Evolutionary conservation across 2,113 vertebrate genomes (phyloP), one percentile per base, ranked within the genome.

Genomic region (Brachyhypopomus gauderio): DNA sequence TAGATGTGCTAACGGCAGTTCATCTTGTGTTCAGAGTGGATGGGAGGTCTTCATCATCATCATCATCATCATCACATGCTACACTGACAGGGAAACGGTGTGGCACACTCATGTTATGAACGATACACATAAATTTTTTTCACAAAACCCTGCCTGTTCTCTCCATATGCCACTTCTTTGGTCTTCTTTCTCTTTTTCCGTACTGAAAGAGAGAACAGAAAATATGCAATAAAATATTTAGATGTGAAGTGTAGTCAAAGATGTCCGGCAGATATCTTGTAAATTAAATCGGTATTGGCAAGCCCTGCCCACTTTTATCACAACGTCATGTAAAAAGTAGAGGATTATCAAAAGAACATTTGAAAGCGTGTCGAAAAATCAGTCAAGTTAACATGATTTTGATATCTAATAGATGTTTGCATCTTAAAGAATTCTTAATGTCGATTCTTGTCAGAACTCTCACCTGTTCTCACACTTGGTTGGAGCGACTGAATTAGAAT

Each of bases 401-500:
- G 77, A 45, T 71, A 41, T 16, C 27, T n/a, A 60, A 27, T 12
- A 12, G 17, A 36, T n/a, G 64, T 30, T 60, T 41, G 20, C 34
- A n/a, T 41, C 30, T 67, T 78, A 59, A 59, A 70, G 66, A 70
- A 70, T 41, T 41, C 20, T 41, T 70, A 70, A 79, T 56, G 20
- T 58, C 58, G 20, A 70, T 69, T 45, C 25, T 55, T 23, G 23
- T 34, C 19, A 25, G 23, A n/a, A 20, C 9, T 69, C 52, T 14
- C 30, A 1, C n/a, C 52, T 16, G 11, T 23, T 25, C 27, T 23
- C n/a, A 70, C 66, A 70, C 77, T 25, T 22, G 22, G 34, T 70
- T 70, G 36, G 20, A 58, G 52, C 56, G 8, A 60, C 56, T 72
- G 55, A 72, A 79, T 72, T 79, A 72, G 55, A 72, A 79, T 72